Evolutionary conservation across 2,797 vertebrate species (phyloP).

Genomic region (Perodicticus potto): DNA sequence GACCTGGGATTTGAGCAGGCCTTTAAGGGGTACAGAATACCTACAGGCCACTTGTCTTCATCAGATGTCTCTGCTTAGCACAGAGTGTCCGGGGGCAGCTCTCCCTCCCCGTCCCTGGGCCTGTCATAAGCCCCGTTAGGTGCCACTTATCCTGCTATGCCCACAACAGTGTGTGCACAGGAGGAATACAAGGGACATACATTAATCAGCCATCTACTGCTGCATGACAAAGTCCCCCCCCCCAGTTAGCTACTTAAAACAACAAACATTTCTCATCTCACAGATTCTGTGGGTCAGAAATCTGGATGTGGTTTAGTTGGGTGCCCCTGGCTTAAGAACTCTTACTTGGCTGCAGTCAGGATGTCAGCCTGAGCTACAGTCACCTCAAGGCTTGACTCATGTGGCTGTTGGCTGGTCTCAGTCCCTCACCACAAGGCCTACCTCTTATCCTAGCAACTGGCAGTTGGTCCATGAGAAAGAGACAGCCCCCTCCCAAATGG

Average conservation of each 20-base stretch:
- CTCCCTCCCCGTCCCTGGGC: background rate
- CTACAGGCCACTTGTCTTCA: background rate
- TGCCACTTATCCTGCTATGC: background rate
- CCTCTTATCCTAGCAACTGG: background rate
- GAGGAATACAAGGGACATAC: background rate
- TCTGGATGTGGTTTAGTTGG: background rate
- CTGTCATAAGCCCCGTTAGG: background rate
- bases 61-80: background rate
- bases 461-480: background rate
- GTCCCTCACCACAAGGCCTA: background rate
- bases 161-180: accelerated
- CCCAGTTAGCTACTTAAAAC: background rate
- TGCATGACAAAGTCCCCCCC: background rate
- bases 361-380: background rate
- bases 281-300: background rate
- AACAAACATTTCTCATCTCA: background rate
- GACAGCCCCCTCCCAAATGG: background rate
- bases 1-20: background rate
- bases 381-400: background rate
- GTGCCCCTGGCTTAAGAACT: background rate
- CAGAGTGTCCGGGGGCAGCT: background rate
- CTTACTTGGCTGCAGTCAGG: background rate
- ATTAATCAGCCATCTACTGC: background rate
- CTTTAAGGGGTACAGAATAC: background rate
- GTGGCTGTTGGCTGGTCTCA: background rate